Base-by-base conservation (phyloP, 2,888 invertebrate genomes). In the Adela reaumurella region DNA sequence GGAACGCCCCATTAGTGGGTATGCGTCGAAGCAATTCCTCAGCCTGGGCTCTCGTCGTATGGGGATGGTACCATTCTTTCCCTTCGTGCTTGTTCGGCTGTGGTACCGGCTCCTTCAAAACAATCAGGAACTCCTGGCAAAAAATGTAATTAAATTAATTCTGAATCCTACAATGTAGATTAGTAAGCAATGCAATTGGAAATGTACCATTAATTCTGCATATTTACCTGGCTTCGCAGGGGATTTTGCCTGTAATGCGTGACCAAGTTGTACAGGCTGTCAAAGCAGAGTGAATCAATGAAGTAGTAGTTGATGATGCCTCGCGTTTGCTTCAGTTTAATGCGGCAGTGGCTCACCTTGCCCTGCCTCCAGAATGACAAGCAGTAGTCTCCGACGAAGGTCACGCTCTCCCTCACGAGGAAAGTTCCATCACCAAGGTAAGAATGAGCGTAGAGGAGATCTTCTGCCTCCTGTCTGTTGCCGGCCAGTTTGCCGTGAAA, bases 341-440 rank as follows among this genome's bases (percentile, higher is more conserved):
- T 97, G 45, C 95, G 84, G 65, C 96, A 96, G 65, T 97, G 97
- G 68, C 94, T 94, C 1, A 93, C 93, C 62, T 88, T 87, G 43
- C 90, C 91, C 58, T 89, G 87, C 14, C 95, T 83, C 95, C 93
- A 94, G 72, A 97, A 97, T 0, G 96, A 97, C 19, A 97, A 74
- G 53, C 95, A 94, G 64, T 95, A 97, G 68, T 97, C 97, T 0
- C 97, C 97, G 1, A 96, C 93, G 70, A 97, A 97, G 0, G 96
- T 97, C 19, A 94, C 94, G 64, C 96, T 95, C 58, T 94, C 93
- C 24, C 97, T 81, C 1, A 97, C 97, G 20, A 96, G 81, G 66
- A 96, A 96, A 0, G 94, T 94, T 0, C 95, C 96, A 64, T 95
- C 94, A 0, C 94, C 94, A 3, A 94, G 78, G 63, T 90, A 83